A percentile compares a stretch with the other conserved stretches of the same genome.
Conservation (phyloP, 2,888 invertebrate species). For the Sepioteuthis lessoniana region DNA sequence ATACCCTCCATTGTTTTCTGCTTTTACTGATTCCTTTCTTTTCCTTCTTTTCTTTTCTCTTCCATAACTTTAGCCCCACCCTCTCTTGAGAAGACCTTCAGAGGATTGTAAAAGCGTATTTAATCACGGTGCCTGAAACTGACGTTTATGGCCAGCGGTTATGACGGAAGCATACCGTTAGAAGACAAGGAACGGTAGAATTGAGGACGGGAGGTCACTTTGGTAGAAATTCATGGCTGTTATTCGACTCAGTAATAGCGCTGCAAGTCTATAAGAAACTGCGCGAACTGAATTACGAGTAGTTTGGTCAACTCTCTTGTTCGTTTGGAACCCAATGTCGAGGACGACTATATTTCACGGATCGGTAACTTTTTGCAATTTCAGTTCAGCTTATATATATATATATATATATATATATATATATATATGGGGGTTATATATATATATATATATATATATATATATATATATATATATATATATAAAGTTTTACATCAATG, state of each 20-base stretch:
- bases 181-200: background rate
- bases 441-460: too few species aligned
- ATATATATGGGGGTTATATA: too few species aligned
- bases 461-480: too few species aligned
- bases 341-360: background rate
- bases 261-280: background rate
- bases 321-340: background rate
- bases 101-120: background rate
- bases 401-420: too few species aligned
- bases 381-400: too few species aligned
- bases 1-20: too few species aligned
- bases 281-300: background rate
- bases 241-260: background rate
- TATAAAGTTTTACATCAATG: background rate
- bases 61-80: background rate
- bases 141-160: conserved; percentile 16
- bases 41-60: fast-evolving
- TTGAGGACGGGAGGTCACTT: background rate
- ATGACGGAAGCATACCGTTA: background rate
- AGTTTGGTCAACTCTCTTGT: background rate
- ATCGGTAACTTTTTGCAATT: background rate
- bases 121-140: background rate
- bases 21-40: too few species aligned
- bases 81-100: background rate
- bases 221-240: background rate